Percentiles rank a stretch among this genome's conserved stretches.
Evolutionary conservation across 2,113 vertebrate species (phyloP).

Genomic region (Lynx canadensis): DNA sequence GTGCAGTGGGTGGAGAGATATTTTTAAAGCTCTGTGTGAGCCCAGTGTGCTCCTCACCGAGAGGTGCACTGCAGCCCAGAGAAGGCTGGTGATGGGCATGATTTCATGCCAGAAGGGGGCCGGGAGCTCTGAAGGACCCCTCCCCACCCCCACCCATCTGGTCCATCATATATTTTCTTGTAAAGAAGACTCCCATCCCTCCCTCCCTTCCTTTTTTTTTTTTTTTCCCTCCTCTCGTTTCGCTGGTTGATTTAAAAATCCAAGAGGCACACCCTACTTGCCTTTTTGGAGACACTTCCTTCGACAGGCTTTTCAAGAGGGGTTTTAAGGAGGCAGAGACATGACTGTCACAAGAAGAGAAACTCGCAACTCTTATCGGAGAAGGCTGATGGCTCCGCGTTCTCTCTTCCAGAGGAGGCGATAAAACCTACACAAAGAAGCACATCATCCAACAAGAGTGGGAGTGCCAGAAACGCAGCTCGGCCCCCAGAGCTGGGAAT

Average conservation of each 20-base stretch:
- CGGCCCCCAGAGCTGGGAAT: neutral
- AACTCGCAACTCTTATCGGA: constrained; percentile 69
- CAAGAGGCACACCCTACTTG: constrained; percentile 58
- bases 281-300: constrained; percentile 77
- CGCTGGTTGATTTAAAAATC: constrained; percentile 31
- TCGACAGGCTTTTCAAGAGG: constrained; percentile 74
- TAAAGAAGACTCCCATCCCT: neutral
- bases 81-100: neutral
- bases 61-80: neutral
- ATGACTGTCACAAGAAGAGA: constrained; percentile 72
- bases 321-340: constrained; percentile 79
- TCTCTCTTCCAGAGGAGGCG: constrained; percentile 10
- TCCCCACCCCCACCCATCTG: neutral
- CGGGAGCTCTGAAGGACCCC: neutral
- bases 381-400: constrained; percentile 53
- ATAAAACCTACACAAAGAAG: neutral
- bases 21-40: constrained; percentile 72
- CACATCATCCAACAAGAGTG: neutral
- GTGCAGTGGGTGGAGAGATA: constrained; percentile 69
- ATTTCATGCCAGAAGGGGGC: neutral
- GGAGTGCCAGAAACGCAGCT: neutral
- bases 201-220: neutral
- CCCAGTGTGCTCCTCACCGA: neutral
- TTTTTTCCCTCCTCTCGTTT: neutral
- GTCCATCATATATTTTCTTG: neutral